phyloP scores from a whole-genome alignment of 1,140 invertebrate genomes.

The Pollicipes pollicipes region DNA sequence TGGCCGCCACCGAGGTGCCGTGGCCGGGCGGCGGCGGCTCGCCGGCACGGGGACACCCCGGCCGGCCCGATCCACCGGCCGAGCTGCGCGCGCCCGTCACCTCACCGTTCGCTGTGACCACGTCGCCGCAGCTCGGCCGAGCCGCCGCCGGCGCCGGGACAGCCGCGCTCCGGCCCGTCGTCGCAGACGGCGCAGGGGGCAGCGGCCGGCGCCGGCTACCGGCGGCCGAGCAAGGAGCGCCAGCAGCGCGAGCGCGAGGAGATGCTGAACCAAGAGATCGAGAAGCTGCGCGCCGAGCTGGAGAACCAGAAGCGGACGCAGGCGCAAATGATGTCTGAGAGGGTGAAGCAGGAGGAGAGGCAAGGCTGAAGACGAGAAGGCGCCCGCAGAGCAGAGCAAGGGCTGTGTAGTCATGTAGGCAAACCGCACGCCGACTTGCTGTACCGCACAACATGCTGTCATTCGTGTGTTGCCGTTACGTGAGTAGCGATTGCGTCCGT shows the following conservation, averaged over 20 bases:
- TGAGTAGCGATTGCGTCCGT: no score
- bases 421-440: no score
- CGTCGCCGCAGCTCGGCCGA: neutral
- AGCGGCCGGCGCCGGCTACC: neutral
- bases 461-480: no score
- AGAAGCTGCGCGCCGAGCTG: conserved; percentile 14
- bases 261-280: conserved; percentile 17
- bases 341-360: conserved; percentile 9
- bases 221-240: conserved; percentile 1
- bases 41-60: neutral
- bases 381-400: neutral
- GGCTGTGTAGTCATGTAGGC: neutral
- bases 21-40: conserved; percentile 14
- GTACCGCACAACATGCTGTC: no score
- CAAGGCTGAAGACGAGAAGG: no score
- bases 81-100: conserved; percentile 4
- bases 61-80: neutral
- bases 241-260: conserved; percentile 14
- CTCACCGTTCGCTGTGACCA: conserved; percentile 1
- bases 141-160: neutral
- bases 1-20: conserved; percentile 23
- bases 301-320: conserved; percentile 15
- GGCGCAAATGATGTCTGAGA: conserved; percentile 10
- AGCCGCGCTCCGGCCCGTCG: no score
- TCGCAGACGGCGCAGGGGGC: neutral